Evolutionary conservation across 2,113 vertebrate genomes (phyloP).

Genomic region (Dendrocopos noguchii): DNA sequence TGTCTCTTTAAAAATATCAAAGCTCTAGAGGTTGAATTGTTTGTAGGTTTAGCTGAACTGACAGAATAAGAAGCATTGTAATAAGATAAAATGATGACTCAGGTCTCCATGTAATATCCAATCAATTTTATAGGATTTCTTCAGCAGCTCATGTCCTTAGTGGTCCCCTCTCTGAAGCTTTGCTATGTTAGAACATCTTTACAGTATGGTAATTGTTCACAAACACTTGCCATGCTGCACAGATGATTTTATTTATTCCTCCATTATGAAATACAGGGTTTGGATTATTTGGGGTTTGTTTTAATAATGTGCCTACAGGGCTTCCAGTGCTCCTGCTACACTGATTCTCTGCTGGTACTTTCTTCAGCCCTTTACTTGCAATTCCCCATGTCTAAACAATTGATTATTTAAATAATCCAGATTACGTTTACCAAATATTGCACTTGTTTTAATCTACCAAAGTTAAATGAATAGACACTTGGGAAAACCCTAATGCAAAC

Average conservation of each 20-base stretch:
- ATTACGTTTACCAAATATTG: background rate
- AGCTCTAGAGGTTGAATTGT: background rate
- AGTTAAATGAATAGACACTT: background rate
- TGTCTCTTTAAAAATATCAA: conserved; percentile 12
- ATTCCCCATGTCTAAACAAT: background rate
- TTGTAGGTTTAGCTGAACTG: background rate
- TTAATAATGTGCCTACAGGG: background rate
- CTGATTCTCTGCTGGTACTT: background rate
- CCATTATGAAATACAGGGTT: background rate
- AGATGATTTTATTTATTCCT: background rate
- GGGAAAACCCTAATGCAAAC: background rate
- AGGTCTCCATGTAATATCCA: background rate
- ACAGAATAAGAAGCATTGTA: background rate
- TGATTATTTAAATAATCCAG: background rate
- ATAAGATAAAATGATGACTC: background rate
- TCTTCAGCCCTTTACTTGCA: background rate
- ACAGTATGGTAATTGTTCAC: background rate
- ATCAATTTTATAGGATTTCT: background rate
- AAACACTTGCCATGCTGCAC: background rate
- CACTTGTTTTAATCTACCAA: background rate
- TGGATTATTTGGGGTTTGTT: background rate
- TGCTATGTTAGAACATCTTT: background rate
- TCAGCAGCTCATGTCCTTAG: background rate
- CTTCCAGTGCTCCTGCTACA: background rate
- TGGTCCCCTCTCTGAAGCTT: background rate